Evolutionary conservation across 2,888 invertebrate species (phyloP), one percentile per base, ranked within the genome.

Genomic region (Andrena minutula): DNA sequence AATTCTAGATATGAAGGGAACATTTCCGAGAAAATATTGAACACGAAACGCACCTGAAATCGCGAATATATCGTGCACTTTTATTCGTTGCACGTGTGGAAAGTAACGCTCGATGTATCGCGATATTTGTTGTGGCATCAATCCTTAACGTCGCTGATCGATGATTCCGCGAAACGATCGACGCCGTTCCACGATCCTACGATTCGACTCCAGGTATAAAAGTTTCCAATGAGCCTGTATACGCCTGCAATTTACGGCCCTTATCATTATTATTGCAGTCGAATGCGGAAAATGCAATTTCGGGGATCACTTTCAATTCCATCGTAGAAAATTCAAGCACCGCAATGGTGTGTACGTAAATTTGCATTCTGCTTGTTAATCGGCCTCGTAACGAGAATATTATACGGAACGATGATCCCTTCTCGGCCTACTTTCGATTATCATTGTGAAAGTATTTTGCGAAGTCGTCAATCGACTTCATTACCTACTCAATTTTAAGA

Each of bases 311-410:
- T 64, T 32, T 63, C 3, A 30, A 70, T 41, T n/a, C 53, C 0
- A 28, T 32, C 6, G 16, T 1, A 5, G 47, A 64, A 26, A 26
- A 10, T 5, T 23, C 28, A 4, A 20, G 12, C 16, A 20, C 49
- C 10, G 30, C 12, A 5, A 3, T 12, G 12, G n/a, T n/a, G 47
- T 26, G 63, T 20, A 20, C 60, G 30, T 2, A 23, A 32, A 61
- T 74, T 73, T 60, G 35, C 28, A 51, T 60, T 47, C 28, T 20
- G n/a, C 8, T 60, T 28, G 28, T 47, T 51, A 35, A 73, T 66
- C 64, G n/a, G 51, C 35, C 32, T 26, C 16, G 51, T 2, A 30
- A 69, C 16, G 60, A 26, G n/a, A 32, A 56, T 49, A 58, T 72
- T 60, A 51, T 47, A n/a, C 16, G 28, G 28, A 35, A 47, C n/a